Evolutionary conservation across 2,888 invertebrate species (phyloP).

Genomic region (Eristalinus sepulchralis): DNA sequence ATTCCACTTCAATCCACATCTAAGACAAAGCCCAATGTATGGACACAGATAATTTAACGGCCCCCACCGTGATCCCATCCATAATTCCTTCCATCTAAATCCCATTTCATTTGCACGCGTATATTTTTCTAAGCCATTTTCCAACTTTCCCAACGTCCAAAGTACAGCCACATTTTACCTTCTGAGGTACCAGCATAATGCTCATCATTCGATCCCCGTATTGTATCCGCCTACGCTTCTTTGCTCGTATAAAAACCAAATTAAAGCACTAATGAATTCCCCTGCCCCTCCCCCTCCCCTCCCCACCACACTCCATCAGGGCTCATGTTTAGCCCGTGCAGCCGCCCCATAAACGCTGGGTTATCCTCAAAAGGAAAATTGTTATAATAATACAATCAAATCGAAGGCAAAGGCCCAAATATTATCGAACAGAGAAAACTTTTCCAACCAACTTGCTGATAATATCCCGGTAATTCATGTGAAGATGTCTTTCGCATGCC

Average conservation of each 20-base stretch:
- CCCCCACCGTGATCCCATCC: no score
- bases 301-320: background rate
- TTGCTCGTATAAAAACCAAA: background rate
- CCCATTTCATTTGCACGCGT: background rate
- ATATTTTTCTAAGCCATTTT: background rate
- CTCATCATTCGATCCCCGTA: background rate
- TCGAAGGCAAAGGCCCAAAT: slow-evolving; percentile 3
- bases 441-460: slow-evolving; percentile 37
- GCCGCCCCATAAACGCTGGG: background rate
- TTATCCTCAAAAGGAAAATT: background rate
- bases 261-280: background rate
- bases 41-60: no score
- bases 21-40: no score
- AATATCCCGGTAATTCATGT: slow-evolving; percentile 32
- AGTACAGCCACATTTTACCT: background rate
- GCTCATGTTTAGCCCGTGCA: background rate
- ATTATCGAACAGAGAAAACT: slow-evolving; percentile 40
- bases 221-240: background rate
- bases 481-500: slow-evolving; percentile 7
- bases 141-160: background rate
- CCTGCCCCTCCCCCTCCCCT: background rate
- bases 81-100: no score
- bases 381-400: slow-evolving; percentile 1
- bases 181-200: background rate
- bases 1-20: no score